A percentile compares a stretch with the other conserved stretches of the same genome.
Conservation (phyloP, 2,888 invertebrate genomes). For the Peribatodes rhomboidaria region DNA sequence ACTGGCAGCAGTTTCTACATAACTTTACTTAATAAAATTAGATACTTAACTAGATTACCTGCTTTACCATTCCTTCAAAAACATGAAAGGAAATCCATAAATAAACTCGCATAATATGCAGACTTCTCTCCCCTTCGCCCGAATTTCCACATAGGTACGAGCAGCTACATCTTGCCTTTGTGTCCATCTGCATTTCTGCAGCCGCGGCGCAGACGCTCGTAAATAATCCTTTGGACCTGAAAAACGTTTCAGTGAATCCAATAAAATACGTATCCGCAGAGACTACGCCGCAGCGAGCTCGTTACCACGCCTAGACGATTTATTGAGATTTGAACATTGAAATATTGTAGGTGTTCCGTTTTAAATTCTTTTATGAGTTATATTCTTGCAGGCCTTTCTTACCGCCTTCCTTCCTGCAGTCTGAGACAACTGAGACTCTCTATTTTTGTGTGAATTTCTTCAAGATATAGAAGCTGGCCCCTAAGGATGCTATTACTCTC, state of each 20-base stretch:
- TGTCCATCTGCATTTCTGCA: constrained; percentile 85
- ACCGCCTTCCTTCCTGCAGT: not conserved
- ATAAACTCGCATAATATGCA: constrained; percentile 11
- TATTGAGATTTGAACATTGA: constrained; percentile 86
- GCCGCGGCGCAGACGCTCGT: constrained; percentile 80
- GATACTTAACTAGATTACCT: not conserved
- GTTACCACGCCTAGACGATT: constrained; percentile 86
- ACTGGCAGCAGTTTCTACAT: too few relatives aligned
- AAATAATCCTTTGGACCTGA: constrained; percentile 86
- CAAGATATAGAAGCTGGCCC: constrained; percentile 2
- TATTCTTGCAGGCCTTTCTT: constrained; percentile 23
- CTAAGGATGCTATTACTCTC: not conserved
- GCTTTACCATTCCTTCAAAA: not conserved
- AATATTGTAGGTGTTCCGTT: constrained; percentile 84
- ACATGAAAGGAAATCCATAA: constrained; percentile 17
- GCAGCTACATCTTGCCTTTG: constrained; percentile 48
- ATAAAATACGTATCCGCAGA: constrained; percentile 87
- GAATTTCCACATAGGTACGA: constrained; percentile 41
- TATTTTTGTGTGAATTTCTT: not conserved
- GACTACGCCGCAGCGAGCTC: constrained; percentile 85
- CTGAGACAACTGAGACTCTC: not conserved
- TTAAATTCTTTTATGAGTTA: constrained; percentile 78
- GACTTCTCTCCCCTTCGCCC: constrained; percentile 18
- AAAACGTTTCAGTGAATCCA: constrained; percentile 86
- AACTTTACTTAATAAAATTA: not conserved